Conservation (phyloP, 2,113 vertebrate genomes). For the Poicephalus gulielmi region DNA sequence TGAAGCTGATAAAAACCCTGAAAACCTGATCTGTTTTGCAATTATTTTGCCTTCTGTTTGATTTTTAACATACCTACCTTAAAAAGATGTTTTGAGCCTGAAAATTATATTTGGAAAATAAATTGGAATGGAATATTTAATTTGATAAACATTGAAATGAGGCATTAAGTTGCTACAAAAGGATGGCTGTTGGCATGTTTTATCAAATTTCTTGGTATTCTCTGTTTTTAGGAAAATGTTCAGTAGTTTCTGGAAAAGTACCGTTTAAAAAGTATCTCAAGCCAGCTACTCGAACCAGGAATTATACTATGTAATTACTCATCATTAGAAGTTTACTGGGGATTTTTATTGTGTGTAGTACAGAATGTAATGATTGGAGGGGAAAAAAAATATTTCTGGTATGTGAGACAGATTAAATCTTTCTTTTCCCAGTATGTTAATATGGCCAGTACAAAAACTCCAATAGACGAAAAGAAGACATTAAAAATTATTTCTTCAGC, state of each 20-base stretch:
- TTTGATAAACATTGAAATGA: not conserved
- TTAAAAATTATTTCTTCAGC: not conserved
- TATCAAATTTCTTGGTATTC: not conserved
- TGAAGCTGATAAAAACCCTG: not conserved
- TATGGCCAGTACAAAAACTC: not conserved
- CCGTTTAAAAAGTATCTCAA: not conserved
- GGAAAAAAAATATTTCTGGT: not conserved
- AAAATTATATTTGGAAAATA: not conserved
- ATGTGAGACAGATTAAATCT: not conserved
- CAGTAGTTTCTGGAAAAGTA: not conserved
- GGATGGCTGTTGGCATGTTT: not conserved
- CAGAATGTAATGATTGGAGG: not conserved
- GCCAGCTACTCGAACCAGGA: not conserved
- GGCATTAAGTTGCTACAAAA: not conserved
- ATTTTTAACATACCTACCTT: not conserved
- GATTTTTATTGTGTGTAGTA: not conserved
- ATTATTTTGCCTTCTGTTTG: not conserved
- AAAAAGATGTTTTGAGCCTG: not conserved
- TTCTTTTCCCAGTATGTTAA: not conserved
- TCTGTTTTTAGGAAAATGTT: not conserved
- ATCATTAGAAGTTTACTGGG: not conserved
- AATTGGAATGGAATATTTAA: not conserved
- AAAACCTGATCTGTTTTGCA: not conserved
- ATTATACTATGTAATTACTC: not conserved
- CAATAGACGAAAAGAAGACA: not conserved